A percentile compares a stretch with the other conserved stretches of the same genome.
phyloP scores from a whole-genome alignment of 2,888 invertebrate species.

The Platerodrilus igneus region DNA sequence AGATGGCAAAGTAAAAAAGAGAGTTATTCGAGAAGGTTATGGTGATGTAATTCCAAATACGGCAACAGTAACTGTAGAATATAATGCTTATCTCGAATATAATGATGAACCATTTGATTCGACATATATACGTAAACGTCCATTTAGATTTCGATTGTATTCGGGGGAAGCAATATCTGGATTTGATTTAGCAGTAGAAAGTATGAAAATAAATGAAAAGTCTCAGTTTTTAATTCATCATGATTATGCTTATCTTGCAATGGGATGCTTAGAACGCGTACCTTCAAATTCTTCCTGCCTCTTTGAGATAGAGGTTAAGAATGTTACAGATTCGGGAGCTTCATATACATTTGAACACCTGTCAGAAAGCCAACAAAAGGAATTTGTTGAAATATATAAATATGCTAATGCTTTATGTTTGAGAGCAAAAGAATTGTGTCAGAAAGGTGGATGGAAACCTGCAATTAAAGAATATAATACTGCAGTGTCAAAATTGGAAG shows the following conservation, averaged over 20 bases:
- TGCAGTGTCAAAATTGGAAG: slow-evolving; percentile 61
- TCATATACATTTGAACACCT: no score
- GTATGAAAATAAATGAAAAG: slow-evolving; percentile 77
- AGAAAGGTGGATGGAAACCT: slow-evolving; percentile 48
- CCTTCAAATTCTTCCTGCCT: slow-evolving; percentile 68
- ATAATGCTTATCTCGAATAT: slow-evolving; percentile 68
- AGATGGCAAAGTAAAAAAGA: slow-evolving; percentile 56
- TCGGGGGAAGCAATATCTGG: slow-evolving; percentile 54
- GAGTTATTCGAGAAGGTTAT: slow-evolving; percentile 56
- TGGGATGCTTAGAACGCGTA: slow-evolving; percentile 76
- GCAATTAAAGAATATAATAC: slow-evolving; percentile 57
- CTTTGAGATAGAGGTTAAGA: slow-evolving; percentile 68
- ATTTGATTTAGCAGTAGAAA: slow-evolving; percentile 63
- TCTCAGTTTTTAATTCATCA: slow-evolving; percentile 73
- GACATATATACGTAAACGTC: slow-evolving; percentile 52
- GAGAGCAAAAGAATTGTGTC: slow-evolving; percentile 59
- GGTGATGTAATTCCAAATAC: slow-evolving; percentile 55
- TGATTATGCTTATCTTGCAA: slow-evolving; percentile 66
- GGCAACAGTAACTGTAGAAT: slow-evolving; percentile 60
- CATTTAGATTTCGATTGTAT: slow-evolving; percentile 46
- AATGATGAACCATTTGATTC: slow-evolving; percentile 70
- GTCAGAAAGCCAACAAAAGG: slow-evolving; percentile 55
- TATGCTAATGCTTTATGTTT: slow-evolving; percentile 59
- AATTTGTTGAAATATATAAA: slow-evolving; percentile 56
- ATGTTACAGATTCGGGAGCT: slow-evolving; percentile 54